Evolutionary conservation across 2,113 vertebrate species (phyloP).

Genomic region (Percina caprodes): DNA sequence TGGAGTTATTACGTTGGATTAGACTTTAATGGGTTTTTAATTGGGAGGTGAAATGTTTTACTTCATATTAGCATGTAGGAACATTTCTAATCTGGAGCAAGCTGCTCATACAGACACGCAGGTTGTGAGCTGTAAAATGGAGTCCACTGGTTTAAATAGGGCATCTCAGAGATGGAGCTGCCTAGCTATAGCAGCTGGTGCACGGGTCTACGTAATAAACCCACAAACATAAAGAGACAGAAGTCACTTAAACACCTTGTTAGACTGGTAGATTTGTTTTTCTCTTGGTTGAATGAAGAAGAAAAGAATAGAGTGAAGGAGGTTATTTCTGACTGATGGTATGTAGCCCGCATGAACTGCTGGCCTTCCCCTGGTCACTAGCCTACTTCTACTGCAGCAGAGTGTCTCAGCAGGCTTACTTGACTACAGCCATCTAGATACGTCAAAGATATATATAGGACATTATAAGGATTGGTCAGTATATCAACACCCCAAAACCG

Average conservation of each 20-base stretch:
- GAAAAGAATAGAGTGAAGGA: background rate
- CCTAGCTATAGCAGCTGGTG: slow-evolving; percentile 26
- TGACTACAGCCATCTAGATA: slow-evolving; percentile 24
- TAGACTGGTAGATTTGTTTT: background rate
- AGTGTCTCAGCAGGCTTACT: slow-evolving; percentile 47
- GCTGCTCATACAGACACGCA: slow-evolving; percentile 21
- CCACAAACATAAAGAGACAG: background rate
- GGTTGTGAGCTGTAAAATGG: slow-evolving; percentile 46
- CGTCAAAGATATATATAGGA: slow-evolving; percentile 35
- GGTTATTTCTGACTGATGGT: slow-evolving; percentile 50
- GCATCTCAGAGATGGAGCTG: slow-evolving; percentile 25
- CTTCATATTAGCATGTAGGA: background rate
- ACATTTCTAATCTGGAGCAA: slow-evolving; percentile 15
- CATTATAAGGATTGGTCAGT: background rate
- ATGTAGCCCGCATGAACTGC: slow-evolving; percentile 50
- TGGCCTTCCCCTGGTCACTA: slow-evolving; percentile 74
- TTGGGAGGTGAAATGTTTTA: background rate
- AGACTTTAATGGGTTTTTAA: background rate
- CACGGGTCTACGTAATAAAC: slow-evolving; percentile 20
- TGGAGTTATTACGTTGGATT: background rate
- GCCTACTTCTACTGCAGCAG: slow-evolving; percentile 78
- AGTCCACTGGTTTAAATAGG: slow-evolving; percentile 61
- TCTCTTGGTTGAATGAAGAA: background rate
- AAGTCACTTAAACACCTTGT: background rate
- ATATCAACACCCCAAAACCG: background rate